phyloP scores from a whole-genome alignment of 2,113 vertebrate species.

The Labeo catla region DNA sequence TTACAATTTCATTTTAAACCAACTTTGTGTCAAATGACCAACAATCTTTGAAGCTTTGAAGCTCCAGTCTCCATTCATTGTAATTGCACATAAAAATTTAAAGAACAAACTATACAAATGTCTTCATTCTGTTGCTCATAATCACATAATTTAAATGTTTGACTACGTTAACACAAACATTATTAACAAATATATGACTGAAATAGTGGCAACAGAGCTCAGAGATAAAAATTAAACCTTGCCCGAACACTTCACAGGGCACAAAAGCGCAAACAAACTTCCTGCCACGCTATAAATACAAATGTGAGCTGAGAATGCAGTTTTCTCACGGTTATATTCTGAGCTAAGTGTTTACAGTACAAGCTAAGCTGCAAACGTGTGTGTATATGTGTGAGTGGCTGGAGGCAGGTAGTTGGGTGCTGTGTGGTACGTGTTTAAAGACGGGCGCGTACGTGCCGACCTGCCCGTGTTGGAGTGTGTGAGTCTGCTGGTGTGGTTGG shows the following conservation, averaged over 20 bases:
- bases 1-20: background rate
- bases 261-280: background rate
- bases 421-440: conserved; percentile 63
- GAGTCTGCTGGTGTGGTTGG: conserved; percentile 41
- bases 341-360: conserved; percentile 5
- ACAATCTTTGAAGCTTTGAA: background rate
- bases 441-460: conserved; percentile 71
- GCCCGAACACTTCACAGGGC: conserved; percentile 15
- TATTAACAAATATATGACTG: background rate
- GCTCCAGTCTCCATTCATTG: background rate
- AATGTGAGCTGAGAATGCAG: conserved; percentile 13
- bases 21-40: background rate
- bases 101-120: background rate
- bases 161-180: background rate
- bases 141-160: too few species aligned
- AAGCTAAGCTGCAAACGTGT: conserved; percentile 36
- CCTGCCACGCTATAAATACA: conserved; percentile 23
- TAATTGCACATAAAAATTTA: background rate
- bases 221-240: background rate
- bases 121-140: background rate
- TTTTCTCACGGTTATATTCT: conserved; percentile 47
- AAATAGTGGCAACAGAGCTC: background rate
- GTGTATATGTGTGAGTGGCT: conserved; percentile 29
- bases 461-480: conserved; percentile 60
- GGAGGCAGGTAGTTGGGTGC: conserved; percentile 57